Base-by-base conservation (phyloP, 2,797 vertebrate species). In the Anolis apletophallus region DNA sequence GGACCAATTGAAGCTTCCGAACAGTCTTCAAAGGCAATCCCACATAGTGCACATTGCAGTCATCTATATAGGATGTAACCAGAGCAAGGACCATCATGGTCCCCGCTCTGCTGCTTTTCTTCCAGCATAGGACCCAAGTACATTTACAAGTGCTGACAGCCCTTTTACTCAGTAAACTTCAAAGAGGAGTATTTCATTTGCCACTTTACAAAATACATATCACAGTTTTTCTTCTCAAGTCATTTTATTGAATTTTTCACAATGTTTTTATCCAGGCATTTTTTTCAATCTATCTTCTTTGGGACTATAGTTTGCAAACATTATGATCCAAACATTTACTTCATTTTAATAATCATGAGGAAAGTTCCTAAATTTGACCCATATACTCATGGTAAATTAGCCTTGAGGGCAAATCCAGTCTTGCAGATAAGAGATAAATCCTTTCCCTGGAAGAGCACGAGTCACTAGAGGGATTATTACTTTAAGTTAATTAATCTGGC, bases 401-500 rank as follows among this genome's bases (percentile, higher is more conserved):
- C 32, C 23, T 82, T 57, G 26, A 29, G 21, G 52, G 52, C 81
- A 72, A 82, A 72, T 82, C 32, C 68, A 82, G 68, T 23, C 68
- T 82, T 82, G 81, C 68, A n/a, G 68, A 82, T 72, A 82, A 21
- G 68, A 71, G 52, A 82, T 29, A 82, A 82, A 82, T 36, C 10
- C 32, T 72, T 55, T 36, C 21, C 17, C 57, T 57, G 34, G 36
- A 64, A 82, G 36, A 72, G 32, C 29, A 12, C 40, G 23, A 14
- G 52, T 21, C 32, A 40, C 52, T 71, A 72, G 68, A 40, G 52
- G 68, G 52, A 82, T 72, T 57, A 40, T 72, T 57, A 9, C 81
- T 82, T 57, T 82, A 26, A 82, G 14, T 82, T 82, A 81, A 81
- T 81, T 71, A 57, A 82, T 82, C 68, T 82, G 81, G 68, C 81